Evolutionary conservation across 2,888 invertebrate genomes (phyloP).

Genomic region (Papilio elwesi): DNA sequence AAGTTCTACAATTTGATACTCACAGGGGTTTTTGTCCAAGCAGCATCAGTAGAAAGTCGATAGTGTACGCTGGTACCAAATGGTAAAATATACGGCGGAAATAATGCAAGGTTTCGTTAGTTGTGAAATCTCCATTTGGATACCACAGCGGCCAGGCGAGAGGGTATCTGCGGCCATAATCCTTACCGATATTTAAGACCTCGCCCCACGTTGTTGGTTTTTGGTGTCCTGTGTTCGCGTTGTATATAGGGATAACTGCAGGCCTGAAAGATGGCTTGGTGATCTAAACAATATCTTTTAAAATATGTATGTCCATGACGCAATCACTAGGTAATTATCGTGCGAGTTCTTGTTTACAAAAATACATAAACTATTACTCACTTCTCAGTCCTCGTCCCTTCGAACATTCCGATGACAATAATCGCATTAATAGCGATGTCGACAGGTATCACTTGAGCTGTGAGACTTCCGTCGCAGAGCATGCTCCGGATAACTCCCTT

Average conservation of each 20-base stretch:
- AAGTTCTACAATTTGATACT: constrained; percentile 66
- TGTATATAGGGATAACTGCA: constrained; percentile 91
- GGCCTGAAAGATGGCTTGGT: constrained; percentile 75
- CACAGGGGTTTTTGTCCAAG: constrained; percentile 92
- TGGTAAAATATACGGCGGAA: constrained; percentile 88
- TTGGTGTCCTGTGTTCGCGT: constrained; percentile 93
- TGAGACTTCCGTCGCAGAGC: constrained; percentile 87
- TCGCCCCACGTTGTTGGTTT: constrained; percentile 94
- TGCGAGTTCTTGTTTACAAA: no score
- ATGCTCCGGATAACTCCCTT: constrained; percentile 95
- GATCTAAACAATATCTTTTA: neutral
- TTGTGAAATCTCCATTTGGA: constrained; percentile 91
- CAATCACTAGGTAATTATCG: no score
- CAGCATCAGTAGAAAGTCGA: constrained; percentile 89
- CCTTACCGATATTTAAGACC: constrained; percentile 88
- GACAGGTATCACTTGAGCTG: constrained; percentile 90
- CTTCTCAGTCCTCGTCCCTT: constrained; percentile 78
- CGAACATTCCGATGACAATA: constrained; percentile 88
- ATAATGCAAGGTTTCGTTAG: constrained; percentile 86
- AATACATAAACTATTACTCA: constrained; percentile 52
- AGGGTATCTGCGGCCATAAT: constrained; percentile 88
- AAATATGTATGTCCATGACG: no score
- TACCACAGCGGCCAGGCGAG: constrained; percentile 94
- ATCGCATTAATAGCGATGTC: constrained; percentile 92
- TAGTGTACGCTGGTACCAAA: constrained; percentile 90